Conservation (phyloP, 64 coral and sea anemone genomes). For the Stichodactyla helianthus region DNA sequence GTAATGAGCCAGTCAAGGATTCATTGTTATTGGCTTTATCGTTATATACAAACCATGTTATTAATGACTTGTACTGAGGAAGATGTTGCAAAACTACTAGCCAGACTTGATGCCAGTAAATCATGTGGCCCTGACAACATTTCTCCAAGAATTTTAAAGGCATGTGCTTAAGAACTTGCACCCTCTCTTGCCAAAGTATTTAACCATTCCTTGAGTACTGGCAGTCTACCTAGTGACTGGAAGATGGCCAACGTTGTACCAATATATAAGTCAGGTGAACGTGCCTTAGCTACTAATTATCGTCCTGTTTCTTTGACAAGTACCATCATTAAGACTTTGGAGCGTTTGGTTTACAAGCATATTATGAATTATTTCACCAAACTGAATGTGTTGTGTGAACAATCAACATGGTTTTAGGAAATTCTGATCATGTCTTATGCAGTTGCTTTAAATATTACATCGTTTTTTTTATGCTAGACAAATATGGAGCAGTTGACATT, state of each 20-base stretch:
- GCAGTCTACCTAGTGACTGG: conserved; percentile 30
- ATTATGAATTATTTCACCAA: conserved; percentile 22
- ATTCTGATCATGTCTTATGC: conserved; percentile 16
- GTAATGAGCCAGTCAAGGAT: not conserved
- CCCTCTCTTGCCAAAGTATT: conserved; percentile 21
- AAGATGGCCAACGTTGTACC: conserved; percentile 38
- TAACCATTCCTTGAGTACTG: conserved; percentile 14
- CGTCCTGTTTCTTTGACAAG: conserved; percentile 21
- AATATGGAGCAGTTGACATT: not conserved
- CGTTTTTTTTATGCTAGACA: not conserved
- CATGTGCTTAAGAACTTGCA: conserved; percentile 26
- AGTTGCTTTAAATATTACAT: conserved; percentile 1
- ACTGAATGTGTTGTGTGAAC: not conserved
- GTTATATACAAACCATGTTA: not conserved
- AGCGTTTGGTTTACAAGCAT: conserved; percentile 19
- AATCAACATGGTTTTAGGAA: conserved; percentile 23
- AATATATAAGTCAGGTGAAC: conserved; percentile 26
- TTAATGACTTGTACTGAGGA: conserved; percentile 18
- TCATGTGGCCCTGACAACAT: conserved; percentile 29
- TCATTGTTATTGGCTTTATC: not conserved
- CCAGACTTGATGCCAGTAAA: conserved; percentile 6
- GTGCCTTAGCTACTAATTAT: conserved; percentile 22
- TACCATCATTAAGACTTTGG: conserved; percentile 17
- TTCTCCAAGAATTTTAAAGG: conserved; percentile 26
- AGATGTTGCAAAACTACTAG: conserved; percentile 30